Conservation (phyloP, 1,140 invertebrate genomes). For the Pachypsylla venusta region DNA sequence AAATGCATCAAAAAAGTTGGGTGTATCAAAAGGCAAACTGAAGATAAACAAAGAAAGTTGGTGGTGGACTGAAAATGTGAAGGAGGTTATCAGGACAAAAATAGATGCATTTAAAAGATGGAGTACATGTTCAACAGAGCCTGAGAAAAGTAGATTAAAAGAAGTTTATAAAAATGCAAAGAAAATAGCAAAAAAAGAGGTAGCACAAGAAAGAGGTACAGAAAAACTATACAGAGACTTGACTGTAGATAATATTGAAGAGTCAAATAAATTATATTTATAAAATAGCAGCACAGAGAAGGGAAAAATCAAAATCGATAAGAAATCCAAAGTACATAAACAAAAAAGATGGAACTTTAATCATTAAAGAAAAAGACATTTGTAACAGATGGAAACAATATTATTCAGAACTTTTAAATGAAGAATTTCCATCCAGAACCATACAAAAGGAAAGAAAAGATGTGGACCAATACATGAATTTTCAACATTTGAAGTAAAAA, state of each 20-base stretch:
- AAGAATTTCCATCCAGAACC: conserved; percentile 9
- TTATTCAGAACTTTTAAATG: conserved; percentile 10
- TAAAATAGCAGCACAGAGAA: conserved; percentile 13
- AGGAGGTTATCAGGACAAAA: background rate
- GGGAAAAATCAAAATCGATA: conserved; percentile 5
- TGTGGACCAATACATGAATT: no score
- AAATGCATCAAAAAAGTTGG: background rate
- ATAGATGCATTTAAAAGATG: background rate
- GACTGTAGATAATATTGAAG: background rate
- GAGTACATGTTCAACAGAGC: background rate
- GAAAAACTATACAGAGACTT: background rate
- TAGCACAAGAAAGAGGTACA: background rate
- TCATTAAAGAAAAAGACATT: background rate
- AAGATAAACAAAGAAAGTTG: background rate
- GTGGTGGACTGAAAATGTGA: background rate
- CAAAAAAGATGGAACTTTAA: conserved; percentile 5
- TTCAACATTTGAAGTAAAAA: no score
- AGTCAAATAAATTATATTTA: background rate
- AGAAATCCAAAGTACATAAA: conserved; percentile 10
- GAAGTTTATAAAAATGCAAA: background rate
- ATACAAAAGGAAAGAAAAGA: no score
- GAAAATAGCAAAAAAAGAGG: background rate
- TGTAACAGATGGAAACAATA: conserved; percentile 7
- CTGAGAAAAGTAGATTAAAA: background rate
- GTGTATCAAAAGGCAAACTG: background rate